Percentiles rank a stretch among this genome's conserved stretches.
phyloP scores from a whole-genome alignment of 1,140 invertebrate species.

The Telenomus remus region DNA sequence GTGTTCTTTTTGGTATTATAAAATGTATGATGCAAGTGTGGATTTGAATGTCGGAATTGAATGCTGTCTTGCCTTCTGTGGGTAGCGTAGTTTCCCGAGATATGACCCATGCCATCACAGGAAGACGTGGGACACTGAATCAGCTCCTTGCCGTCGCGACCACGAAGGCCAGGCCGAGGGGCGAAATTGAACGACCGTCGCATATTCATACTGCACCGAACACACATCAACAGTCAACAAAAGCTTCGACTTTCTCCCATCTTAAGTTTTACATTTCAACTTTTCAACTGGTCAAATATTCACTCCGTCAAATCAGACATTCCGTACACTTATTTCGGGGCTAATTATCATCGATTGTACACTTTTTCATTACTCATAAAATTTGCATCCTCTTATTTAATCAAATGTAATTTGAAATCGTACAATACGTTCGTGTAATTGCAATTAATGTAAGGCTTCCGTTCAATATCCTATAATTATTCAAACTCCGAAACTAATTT shows the following conservation, averaged over 20 bases:
- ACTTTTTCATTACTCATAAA: constrained; percentile 40
- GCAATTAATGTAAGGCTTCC: too few species aligned
- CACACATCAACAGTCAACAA: constrained; percentile 62
- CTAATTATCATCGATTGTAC: background rate
- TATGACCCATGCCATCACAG: constrained; percentile 85
- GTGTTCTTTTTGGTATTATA: constrained; percentile 41
- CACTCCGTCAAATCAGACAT: constrained; percentile 22
- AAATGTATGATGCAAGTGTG: constrained; percentile 50
- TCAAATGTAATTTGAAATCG: constrained; percentile 4
- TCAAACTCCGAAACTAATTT: too few species aligned
- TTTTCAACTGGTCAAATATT: constrained; percentile 1
- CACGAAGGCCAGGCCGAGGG: constrained; percentile 72
- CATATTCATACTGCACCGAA: constrained; percentile 73
- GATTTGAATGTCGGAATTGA: constrained; percentile 65
- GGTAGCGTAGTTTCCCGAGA: constrained; percentile 85
- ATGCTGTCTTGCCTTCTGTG: constrained; percentile 80
- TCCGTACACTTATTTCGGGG: constrained; percentile 30
- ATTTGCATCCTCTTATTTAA: constrained; percentile 4
- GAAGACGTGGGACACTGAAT: constrained; percentile 84
- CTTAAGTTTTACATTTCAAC: constrained; percentile 17
- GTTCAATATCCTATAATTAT: too few species aligned
- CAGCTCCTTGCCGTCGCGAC: constrained; percentile 81
- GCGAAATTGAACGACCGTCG: constrained; percentile 74
- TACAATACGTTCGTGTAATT: background rate
- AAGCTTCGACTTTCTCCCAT: constrained; percentile 28